These are phyloP conservation scores for Myotis vivesi DNA, from an alignment of 2,797 vertebrate genomes.

Conservation along the genomic window DNA sequence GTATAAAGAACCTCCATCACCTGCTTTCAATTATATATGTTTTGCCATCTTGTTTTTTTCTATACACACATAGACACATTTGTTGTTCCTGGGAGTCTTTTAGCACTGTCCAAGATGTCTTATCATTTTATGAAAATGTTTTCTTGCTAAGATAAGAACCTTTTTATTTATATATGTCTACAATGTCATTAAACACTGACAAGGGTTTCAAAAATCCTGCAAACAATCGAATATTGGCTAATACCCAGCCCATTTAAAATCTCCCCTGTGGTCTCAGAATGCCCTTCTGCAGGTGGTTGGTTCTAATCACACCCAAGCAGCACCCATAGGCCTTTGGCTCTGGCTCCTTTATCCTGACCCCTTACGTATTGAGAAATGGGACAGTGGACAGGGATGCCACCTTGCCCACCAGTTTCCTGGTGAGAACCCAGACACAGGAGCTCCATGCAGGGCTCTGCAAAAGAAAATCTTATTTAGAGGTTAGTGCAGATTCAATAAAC, in stretches of 20 bases:
- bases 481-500: neutral
- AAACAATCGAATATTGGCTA: neutral
- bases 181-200: neutral
- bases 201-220: neutral
- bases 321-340: neutral
- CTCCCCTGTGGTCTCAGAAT: neutral
- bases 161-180: neutral
- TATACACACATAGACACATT: neutral
- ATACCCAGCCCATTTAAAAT: too few species aligned
- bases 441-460: fast-evolving
- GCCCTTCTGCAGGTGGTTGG: neutral
- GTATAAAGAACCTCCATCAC: neutral
- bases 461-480: neutral
- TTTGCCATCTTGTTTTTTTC: neutral
- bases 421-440: neutral
- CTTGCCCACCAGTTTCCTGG: neutral
- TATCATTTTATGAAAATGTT: neutral
- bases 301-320: neutral
- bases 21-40: neutral
- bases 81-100: neutral
- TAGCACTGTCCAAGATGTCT: neutral
- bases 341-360: neutral
- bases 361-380: neutral
- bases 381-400: neutral
- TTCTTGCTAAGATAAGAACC: neutral